Evolutionary conservation across 2,888 invertebrate genomes (phyloP).

Genomic region (Nymphalis urticae): DNA sequence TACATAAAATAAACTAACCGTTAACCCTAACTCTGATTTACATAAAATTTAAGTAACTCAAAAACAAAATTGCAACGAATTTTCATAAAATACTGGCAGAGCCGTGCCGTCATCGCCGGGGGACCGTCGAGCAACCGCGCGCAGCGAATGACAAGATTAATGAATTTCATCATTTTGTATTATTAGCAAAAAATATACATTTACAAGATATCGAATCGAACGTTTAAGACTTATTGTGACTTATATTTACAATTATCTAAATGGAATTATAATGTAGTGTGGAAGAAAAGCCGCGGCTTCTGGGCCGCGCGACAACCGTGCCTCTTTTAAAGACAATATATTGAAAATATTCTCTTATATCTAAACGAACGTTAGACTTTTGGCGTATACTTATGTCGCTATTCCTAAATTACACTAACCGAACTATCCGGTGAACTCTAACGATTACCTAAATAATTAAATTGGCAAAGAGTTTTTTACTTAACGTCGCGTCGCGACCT

Average conservation of each 20-base stretch:
- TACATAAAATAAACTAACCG: constrained; percentile 69
- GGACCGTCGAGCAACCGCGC: constrained; percentile 8
- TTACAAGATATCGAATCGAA: constrained; percentile 82
- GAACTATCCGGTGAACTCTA: constrained; percentile 79
- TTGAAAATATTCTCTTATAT: constrained; percentile 78
- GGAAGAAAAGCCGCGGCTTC: constrained; percentile 71
- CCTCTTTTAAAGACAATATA: constrained; percentile 78
- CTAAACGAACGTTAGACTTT: constrained; percentile 81
- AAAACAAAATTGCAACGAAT: constrained; percentile 76
- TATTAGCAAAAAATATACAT: constrained; percentile 79
- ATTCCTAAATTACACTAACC: constrained; percentile 80
- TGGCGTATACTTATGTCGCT: constrained; percentile 82
- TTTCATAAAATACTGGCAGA: constrained; percentile 58
- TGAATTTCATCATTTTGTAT: constrained; percentile 45
- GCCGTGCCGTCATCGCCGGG: constrained; percentile 13
- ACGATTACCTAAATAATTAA: constrained; percentile 79
- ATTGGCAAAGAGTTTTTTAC: constrained; percentile 82
- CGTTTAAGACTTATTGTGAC: constrained; percentile 78
- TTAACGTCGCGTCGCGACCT: constrained; percentile 79
- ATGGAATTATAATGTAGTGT: constrained; percentile 78
- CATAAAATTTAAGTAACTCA: constrained; percentile 75
- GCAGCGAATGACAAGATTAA: constrained; percentile 37
- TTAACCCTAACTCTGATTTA: constrained; percentile 74
- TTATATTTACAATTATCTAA: constrained; percentile 80
- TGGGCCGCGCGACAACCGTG: constrained; percentile 56